phyloP scores from a whole-genome alignment of 2,888 invertebrate species.

The Cataglyphis rosenhaueri region DNA sequence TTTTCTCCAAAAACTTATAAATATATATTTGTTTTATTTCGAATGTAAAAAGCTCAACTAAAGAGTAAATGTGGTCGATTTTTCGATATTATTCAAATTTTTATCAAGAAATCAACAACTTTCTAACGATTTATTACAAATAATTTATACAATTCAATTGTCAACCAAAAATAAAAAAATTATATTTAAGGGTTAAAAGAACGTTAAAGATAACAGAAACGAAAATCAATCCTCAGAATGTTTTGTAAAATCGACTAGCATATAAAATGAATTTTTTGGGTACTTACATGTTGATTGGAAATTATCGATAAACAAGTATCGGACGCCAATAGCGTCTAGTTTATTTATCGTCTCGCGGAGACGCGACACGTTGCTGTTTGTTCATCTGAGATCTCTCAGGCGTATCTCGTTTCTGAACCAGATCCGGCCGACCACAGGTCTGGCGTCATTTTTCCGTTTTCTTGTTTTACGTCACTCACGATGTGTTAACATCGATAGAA shows the following conservation, averaged over 20 bases:
- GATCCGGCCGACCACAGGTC: slow-evolving; percentile 83
- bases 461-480: slow-evolving; percentile 76
- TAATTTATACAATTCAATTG: not conserved
- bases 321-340: slow-evolving; percentile 60
- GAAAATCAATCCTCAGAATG: not conserved
- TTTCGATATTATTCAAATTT: not conserved
- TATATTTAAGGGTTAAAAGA: not conserved
- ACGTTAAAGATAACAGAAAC: not conserved
- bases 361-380: slow-evolving; percentile 75
- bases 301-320: slow-evolving; percentile 55
- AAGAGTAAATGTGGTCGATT: not conserved
- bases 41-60: not conserved
- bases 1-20: not conserved
- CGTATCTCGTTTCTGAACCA: slow-evolving; percentile 84
- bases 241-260: not conserved
- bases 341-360: slow-evolving; percentile 67
- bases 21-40: not conserved
- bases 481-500: slow-evolving; percentile 68
- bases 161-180: not conserved
- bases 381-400: slow-evolving; percentile 83
- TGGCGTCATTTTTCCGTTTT: slow-evolving; percentile 83
- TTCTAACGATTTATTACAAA: not conserved
- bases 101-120: not conserved
- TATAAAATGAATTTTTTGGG: not conserved
- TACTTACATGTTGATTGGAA: slow-evolving; percentile 32